Percentiles rank a stretch among this genome's conserved stretches.
These are phyloP conservation scores for Troilus luridus DNA, from an alignment of 2,888 invertebrate species.

Conservation along the genomic window DNA sequence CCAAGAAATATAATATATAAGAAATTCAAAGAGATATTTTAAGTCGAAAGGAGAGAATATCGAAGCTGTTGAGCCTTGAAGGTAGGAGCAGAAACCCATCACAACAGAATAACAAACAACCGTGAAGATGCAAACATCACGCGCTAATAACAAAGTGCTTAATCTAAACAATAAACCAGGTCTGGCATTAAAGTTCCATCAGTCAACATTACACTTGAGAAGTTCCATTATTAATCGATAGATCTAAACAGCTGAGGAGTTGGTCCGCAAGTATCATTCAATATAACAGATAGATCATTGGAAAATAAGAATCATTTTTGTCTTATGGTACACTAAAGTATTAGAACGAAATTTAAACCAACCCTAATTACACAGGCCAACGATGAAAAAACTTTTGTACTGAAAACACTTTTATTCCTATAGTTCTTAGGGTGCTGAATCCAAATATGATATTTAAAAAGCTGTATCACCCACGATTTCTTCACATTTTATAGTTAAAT, in stretches of 20 bases:
- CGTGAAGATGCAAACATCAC: constrained; percentile 39
- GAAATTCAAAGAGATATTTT: neutral
- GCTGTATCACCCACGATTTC: too few species aligned
- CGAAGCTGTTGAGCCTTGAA: neutral
- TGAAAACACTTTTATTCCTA: too few species aligned
- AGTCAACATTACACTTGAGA: neutral
- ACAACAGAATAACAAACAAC: neutral
- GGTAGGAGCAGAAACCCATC: neutral
- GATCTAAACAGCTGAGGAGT: neutral
- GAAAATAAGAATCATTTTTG: too few species aligned
- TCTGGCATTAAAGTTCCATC: neutral
- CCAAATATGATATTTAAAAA: too few species aligned
- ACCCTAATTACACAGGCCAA: too few species aligned
- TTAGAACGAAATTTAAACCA: too few species aligned
- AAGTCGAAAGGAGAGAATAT: neutral
- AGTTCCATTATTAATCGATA: neutral
- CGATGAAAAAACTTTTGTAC: too few species aligned
- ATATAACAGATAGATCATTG: too few species aligned
- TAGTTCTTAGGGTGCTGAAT: too few species aligned
- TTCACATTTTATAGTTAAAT: too few species aligned
- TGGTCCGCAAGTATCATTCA: neutral
- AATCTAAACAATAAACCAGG: neutral
- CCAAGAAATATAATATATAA: neutral
- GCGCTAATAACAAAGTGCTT: neutral
- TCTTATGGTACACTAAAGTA: too few species aligned